Base-by-base conservation (phyloP, 2,888 invertebrate species). In the Cosmia pyralina region DNA sequence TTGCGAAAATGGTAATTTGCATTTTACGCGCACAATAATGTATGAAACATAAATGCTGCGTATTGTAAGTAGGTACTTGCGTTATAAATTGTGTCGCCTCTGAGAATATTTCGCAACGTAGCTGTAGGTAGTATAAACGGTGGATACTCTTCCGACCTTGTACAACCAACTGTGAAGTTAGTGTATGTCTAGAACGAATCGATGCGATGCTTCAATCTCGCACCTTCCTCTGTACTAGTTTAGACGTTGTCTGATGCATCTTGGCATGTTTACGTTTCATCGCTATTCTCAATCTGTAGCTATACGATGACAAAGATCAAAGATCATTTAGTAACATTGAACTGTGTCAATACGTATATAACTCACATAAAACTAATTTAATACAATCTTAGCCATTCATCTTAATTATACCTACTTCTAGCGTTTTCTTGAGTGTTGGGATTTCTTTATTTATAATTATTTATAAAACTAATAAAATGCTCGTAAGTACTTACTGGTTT, bases 191-290 rank as follows among this genome's bases (percentile, higher is more conserved):
- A 48, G 62, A 77, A 60, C 50, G 68, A 59, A 71, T 66, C 62
- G 50, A 68, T 70, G 73, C 82, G 69, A 73, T 65, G 58, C 62
- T 71, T 67, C 63, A 69, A 44, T 66, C 83, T 81, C 83, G 70
- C 79, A 74, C 65, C 62, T 83, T 64, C 74, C 58, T 55, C 64
- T 41, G 50, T 67, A 41, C 64, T 82, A 71, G 58, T 68, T 60
- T 69, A 71, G 68, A 66, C 62, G 55, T 71, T 74, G 83, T 81
- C 83, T 81, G 62, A 83, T 66, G 74, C 83, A 81, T 83, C 81
- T 83, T 81, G 83, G 83, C 83, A 81, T 81, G 81, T 81, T 79
- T 83, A 79, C 69, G 62, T 71, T 75, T 34, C 58, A 67, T 79
- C 70, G 58, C 68, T 71, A 63, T 71, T 73, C 59, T 70, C 58